Evolutionary conservation across 92 coral and sea anemone species (phyloP), one percentile per base, ranked within the genome.

Genomic region (Phymanthus crucifer): DNA sequence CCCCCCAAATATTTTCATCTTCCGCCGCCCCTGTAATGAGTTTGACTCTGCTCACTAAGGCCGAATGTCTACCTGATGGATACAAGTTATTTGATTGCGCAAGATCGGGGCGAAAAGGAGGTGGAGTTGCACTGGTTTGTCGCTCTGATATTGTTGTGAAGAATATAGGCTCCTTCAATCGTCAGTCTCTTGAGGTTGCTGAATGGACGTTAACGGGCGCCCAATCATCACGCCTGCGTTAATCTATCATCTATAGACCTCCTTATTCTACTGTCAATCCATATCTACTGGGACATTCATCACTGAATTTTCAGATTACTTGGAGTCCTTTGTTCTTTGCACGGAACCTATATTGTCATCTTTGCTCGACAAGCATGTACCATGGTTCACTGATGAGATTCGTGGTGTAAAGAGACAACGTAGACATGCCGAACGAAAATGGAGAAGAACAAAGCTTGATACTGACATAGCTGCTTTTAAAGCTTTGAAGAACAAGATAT

Each of bases 261-360:
- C 87, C 87, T 78, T 73, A 83, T 54, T 83, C 91, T 40, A 38
- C 76, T 34, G 73, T 27, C 61, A 81, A 72, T 45, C 82, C 84
- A 78, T 82, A 14, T 73, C 83, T 33, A 76, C 76, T 69, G 27
- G 57, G 31, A 61, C 81, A 47, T 86, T 86, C 70, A 27, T 86
- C 64, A 57, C 77, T 58, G 83, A 86, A 75, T 81, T 86, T 69
- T 66, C 90, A 2, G 58, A 73, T 37, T 86, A 86, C 32, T 40
- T 86, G 46, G 89, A 85, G 69, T 80, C 89, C n/a, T 80, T 80
- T 61, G 84, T 73, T 61, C 47, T 85, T 45, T 73, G 68, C 76
- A 75, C 85, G 35, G 81, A 85, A 47, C 80, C 84, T 54, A 17
- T 84, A 23, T 40, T 84, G 73, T 56, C 66, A 56, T 18, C 29